Conservation (phyloP, 2,888 invertebrate species). For the Nemotelus pantherinus region DNA sequence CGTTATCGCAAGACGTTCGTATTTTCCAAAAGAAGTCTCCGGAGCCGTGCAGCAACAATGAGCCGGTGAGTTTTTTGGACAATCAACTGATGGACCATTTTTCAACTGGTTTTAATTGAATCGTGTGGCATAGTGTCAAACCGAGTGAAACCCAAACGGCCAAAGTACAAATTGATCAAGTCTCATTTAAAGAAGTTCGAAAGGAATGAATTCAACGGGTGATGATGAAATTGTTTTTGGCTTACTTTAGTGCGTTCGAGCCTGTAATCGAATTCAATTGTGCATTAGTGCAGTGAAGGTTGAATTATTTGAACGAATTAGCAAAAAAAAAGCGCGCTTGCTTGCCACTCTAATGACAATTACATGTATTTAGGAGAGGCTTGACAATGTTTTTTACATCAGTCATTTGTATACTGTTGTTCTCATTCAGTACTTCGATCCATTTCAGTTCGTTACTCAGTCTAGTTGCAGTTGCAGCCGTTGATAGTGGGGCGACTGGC, state of each 20-base stretch:
- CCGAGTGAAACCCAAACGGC: not conserved
- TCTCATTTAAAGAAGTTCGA: not conserved
- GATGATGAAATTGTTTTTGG: not conserved
- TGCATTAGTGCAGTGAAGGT: constrained; percentile 35
- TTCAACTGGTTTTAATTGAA: not conserved
- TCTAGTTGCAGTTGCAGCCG: constrained; percentile 39
- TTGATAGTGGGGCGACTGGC: constrained; percentile 35
- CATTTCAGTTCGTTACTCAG: constrained; percentile 34
- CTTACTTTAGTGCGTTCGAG: not conserved
- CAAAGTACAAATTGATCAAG: not conserved
- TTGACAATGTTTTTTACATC: constrained; percentile 25
- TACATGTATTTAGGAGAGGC: not conserved
- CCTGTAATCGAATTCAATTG: not conserved
- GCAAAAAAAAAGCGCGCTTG: not conserved
- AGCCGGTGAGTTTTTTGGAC: constrained; percentile 34
- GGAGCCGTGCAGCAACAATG: constrained; percentile 17
- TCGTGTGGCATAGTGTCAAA: not conserved
- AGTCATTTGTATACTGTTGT: constrained; percentile 8
- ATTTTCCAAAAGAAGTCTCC: not conserved
- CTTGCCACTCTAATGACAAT: constrained; percentile 2
- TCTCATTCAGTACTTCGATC: not conserved
- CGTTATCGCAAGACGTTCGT: constrained; percentile 1
- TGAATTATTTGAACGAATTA: not conserved
- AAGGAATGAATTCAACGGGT: not conserved
- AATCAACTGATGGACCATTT: not conserved